These are phyloP conservation scores for Holcopasites calliopsidis DNA, from an alignment of 1,140 invertebrate genomes.

Conservation along the genomic window DNA sequence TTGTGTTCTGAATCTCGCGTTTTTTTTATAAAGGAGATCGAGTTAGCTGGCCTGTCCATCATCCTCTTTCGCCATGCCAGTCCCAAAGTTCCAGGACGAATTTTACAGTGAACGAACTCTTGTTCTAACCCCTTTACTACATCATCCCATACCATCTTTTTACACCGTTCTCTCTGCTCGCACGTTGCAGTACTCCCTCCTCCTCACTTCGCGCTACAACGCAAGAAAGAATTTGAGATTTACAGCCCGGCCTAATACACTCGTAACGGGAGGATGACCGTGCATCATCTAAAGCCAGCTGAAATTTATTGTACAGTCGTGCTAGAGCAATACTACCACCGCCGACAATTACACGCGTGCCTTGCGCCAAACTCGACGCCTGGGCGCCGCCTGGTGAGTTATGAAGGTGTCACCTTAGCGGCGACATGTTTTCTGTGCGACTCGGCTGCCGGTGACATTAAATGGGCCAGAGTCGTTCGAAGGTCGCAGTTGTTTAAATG, in stretches of 20 bases:
- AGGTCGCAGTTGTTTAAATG: too few species aligned
- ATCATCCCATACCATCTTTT: not conserved
- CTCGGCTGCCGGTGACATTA: not conserved
- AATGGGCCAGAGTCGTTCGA: not conserved
- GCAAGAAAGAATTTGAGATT: conserved; percentile 42
- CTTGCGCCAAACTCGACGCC: not conserved
- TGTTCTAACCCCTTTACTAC: not conserved
- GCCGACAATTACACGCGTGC: not conserved
- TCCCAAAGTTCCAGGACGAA: not conserved
- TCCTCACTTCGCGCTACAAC: not conserved
- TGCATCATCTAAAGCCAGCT: conserved; percentile 33
- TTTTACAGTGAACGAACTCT: not conserved
- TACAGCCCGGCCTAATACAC: conserved; percentile 41
- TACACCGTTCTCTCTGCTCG: not conserved
- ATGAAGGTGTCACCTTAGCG: conserved; percentile 5
- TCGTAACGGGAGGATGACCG: conserved; percentile 25
- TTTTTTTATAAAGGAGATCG: conserved; percentile 15
- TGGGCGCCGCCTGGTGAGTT: not conserved
- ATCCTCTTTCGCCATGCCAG: not conserved
- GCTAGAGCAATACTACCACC: not conserved
- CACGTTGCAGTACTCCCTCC: conserved; percentile 3
- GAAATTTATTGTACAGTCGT: conserved; percentile 47
- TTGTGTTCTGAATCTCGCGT: conserved; percentile 36
- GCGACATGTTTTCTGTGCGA: not conserved
- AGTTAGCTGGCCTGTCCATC: conserved; percentile 35